Evolutionary conservation across 2,888 invertebrate species (phyloP).

Genomic region (Ophion ellenae): DNA sequence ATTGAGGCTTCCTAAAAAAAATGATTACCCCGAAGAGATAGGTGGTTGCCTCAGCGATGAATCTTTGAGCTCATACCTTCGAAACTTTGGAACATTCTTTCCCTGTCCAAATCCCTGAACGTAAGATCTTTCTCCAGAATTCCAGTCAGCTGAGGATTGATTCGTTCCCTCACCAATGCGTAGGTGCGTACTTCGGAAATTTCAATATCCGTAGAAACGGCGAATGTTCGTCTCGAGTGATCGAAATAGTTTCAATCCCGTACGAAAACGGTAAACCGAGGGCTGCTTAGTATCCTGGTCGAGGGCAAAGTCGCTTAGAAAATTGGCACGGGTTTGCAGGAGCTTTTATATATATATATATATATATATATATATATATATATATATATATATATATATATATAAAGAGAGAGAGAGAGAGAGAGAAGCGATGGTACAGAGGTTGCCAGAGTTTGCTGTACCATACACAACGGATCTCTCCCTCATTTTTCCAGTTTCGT

Average conservation of each 20-base stretch:
- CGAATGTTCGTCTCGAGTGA: slow-evolving; percentile 48
- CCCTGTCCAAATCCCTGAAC: neutral
- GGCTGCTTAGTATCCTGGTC: slow-evolving; percentile 68
- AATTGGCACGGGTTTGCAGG: slow-evolving; percentile 60
- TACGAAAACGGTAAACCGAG: slow-evolving; percentile 50
- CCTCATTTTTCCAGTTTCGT: slow-evolving; percentile 79
- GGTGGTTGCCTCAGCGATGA: neutral
- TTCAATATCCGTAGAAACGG: neutral
- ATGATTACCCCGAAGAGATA: too few species aligned
- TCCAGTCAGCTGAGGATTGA: neutral
- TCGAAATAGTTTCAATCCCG: slow-evolving; percentile 69
- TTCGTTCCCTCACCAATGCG: neutral
- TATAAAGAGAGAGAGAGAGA: neutral
- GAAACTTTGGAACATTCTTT: neutral
- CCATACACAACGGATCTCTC: slow-evolving; percentile 50
- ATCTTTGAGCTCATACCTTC: neutral
- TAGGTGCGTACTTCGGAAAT: neutral
- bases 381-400: neutral
- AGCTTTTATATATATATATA: neutral
- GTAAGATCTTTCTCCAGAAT: neutral
- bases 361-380: neutral
- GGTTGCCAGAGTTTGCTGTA: slow-evolving; percentile 26
- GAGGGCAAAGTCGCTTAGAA: slow-evolving; percentile 65
- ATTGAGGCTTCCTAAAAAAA: too few species aligned
- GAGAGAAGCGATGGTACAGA: slow-evolving; percentile 26